Percentiles rank a stretch among this genome's conserved stretches.
phyloP scores from a whole-genome alignment of 1,140 invertebrate species.

The Calephelis virginiensis region DNA sequence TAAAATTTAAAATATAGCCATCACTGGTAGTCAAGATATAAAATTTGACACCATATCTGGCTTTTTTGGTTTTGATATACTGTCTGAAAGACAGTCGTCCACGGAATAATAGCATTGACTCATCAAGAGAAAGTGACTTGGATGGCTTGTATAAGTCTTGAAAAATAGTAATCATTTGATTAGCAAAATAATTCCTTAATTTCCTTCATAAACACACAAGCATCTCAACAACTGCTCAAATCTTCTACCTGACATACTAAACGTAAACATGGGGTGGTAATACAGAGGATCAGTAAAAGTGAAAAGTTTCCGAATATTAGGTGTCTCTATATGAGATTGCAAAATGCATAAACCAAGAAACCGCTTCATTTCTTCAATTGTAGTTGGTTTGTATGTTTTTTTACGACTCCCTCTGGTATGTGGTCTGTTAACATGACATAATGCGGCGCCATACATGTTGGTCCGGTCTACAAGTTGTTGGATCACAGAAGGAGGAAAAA shows the following conservation, averaged over 20 bases:
- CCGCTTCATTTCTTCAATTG: background rate
- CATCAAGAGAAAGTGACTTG: conserved; percentile 10
- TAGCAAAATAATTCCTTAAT: background rate
- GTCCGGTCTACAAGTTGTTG: background rate
- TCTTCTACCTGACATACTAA: conserved; percentile 13
- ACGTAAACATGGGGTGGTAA: conserved; percentile 12
- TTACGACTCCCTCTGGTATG: conserved; percentile 5
- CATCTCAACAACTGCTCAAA: conserved; percentile 13
- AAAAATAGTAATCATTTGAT: conserved; percentile 1
- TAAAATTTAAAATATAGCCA: no score
- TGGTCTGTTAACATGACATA: background rate
- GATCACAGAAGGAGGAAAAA: background rate
- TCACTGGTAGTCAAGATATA: conserved; percentile 1
- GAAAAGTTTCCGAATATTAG: conserved; percentile 3
- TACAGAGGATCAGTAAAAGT: conserved; percentile 12
- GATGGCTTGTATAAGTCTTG: background rate
- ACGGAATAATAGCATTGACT: conserved; percentile 8
- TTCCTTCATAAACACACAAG: conserved; percentile 8
- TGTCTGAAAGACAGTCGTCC: conserved; percentile 10
- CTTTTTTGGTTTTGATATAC: conserved; percentile 15
- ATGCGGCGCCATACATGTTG: background rate
- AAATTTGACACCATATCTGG: conserved; percentile 2
- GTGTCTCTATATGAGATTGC: conserved; percentile 2
- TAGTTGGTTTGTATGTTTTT: background rate
- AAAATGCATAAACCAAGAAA: conserved; percentile 4